These are phyloP conservation scores for Trichonephila clavata DNA, from an alignment of 1,140 invertebrate species.

Conservation along the genomic window DNA sequence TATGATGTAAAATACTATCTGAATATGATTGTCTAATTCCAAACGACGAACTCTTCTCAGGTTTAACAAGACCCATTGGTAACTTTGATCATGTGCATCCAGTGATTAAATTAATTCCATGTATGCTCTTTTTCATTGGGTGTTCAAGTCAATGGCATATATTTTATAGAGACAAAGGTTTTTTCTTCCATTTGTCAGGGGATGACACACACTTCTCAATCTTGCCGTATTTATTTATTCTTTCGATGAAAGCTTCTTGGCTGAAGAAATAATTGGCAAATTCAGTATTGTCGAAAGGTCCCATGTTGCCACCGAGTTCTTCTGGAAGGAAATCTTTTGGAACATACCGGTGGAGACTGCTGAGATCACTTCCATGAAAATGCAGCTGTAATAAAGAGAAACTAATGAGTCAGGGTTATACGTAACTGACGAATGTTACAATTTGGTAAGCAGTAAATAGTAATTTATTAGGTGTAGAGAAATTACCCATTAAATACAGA, in stretches of 20 bases:
- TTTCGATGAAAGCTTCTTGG: constrained; percentile 47
- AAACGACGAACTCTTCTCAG: no score
- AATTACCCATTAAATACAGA: no score
- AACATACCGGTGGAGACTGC: constrained; percentile 20
- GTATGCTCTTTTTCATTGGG: no score
- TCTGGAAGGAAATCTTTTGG: constrained; percentile 26
- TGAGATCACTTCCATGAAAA: constrained; percentile 50
- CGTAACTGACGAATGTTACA: not conserved
- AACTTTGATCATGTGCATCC: no score
- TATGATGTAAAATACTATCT: no score
- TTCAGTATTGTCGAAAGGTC: constrained; percentile 34
- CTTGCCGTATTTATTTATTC: constrained; percentile 44
- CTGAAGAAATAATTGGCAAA: constrained; percentile 15
- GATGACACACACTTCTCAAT: constrained; percentile 12
- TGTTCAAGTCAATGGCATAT: no score
- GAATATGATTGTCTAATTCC: no score
- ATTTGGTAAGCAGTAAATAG: no score
- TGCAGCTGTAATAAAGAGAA: constrained; percentile 2
- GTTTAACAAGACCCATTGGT: no score
- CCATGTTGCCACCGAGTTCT: constrained; percentile 13
- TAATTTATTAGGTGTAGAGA: no score
- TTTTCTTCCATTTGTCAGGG: not conserved
- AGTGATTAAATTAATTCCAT: no score
- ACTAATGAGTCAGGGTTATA: not conserved
- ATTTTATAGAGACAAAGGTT: not conserved